phyloP scores from a whole-genome alignment of 2,888 invertebrate genomes.

The Phytoseiulus persimilis region DNA sequence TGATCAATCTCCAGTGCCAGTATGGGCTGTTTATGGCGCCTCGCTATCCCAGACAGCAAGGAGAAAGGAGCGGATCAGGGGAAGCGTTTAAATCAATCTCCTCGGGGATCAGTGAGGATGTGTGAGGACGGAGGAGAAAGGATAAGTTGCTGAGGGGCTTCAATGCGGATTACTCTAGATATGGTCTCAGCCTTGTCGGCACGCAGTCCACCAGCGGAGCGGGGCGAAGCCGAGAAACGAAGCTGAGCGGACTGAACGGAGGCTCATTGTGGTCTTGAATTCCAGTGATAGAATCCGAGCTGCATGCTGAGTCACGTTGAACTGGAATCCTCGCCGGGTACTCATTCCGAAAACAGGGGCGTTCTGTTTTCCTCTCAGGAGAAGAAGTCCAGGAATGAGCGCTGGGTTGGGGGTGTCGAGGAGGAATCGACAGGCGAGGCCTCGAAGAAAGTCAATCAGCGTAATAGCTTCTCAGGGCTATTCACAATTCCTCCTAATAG shows the following conservation, averaged over 20 bases:
- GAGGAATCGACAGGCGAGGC: not conserved
- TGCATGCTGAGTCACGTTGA: too few species aligned
- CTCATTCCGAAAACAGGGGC: not conserved
- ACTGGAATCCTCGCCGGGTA: too few species aligned
- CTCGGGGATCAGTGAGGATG: slow-evolving; percentile 29
- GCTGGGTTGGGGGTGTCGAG: not conserved
- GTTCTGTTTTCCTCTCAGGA: not conserved
- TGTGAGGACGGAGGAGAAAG: not conserved
- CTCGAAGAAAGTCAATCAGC: slow-evolving; percentile 22
- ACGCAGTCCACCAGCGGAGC: not conserved
- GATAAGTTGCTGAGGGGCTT: slow-evolving; percentile 37
- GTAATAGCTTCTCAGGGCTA: slow-evolving; percentile 30
- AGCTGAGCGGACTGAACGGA: not conserved
- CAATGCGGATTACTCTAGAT: slow-evolving; percentile 33
- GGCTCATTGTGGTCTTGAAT: not conserved
- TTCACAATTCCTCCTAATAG: not conserved
- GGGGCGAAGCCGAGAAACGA: not conserved
- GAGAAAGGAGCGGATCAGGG: slow-evolving; percentile 24
- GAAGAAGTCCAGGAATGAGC: not conserved
- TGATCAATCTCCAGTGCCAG: not conserved
- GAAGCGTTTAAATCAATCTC: slow-evolving; percentile 37
- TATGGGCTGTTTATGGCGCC: slow-evolving; percentile 5
- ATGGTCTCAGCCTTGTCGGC: not conserved
- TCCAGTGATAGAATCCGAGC: too few species aligned
- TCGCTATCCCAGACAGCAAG: not conserved